A percentile compares a stretch with the other conserved stretches of the same genome.
phyloP scores from a whole-genome alignment of 2,888 invertebrate species.

The Caenorhabditis macrosperma region DNA sequence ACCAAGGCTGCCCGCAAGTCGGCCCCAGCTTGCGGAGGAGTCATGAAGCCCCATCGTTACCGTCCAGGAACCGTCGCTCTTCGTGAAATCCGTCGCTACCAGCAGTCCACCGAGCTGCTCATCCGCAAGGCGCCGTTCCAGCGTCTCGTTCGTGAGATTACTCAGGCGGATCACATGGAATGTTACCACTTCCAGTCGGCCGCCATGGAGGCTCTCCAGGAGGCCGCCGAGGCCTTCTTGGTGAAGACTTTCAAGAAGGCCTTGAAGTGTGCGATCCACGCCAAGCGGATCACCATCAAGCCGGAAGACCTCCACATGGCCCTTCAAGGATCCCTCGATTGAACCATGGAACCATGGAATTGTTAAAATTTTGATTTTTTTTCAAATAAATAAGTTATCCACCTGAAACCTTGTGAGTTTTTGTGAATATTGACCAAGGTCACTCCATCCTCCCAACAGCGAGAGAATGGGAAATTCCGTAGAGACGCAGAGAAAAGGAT shows the following conservation, averaged over 20 bases:
- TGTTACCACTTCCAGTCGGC: constrained; percentile 92
- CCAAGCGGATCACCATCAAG: constrained; percentile 97
- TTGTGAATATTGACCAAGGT: too few relatives aligned
- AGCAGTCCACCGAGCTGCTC: constrained; percentile 92
- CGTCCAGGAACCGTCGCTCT: constrained; percentile 84
- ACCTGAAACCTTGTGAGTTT: too few relatives aligned
- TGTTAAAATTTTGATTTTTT: too few relatives aligned
- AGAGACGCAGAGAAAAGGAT: too few relatives aligned
- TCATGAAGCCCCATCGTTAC: too few relatives aligned
- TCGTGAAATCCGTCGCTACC: constrained; percentile 95
- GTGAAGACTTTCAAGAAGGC: constrained; percentile 97
- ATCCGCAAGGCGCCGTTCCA: constrained; percentile 83
- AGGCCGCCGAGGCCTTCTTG: constrained; percentile 88
- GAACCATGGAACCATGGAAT: too few relatives aligned
- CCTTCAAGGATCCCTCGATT: too few relatives aligned
- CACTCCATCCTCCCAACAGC: too few relatives aligned
- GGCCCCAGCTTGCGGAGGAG: too few relatives aligned
- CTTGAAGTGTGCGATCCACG: constrained; percentile 97
- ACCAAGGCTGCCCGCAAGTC: not conserved
- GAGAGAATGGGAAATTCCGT: too few relatives aligned
- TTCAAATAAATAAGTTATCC: too few relatives aligned
- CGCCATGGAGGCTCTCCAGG: constrained; percentile 93
- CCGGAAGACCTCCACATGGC: constrained; percentile 87
- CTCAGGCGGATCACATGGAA: constrained; percentile 67
- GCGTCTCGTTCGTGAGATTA: constrained; percentile 85